Base-by-base conservation (phyloP, 2,113 vertebrate genomes). In the Pterophyllum scalare region DNA sequence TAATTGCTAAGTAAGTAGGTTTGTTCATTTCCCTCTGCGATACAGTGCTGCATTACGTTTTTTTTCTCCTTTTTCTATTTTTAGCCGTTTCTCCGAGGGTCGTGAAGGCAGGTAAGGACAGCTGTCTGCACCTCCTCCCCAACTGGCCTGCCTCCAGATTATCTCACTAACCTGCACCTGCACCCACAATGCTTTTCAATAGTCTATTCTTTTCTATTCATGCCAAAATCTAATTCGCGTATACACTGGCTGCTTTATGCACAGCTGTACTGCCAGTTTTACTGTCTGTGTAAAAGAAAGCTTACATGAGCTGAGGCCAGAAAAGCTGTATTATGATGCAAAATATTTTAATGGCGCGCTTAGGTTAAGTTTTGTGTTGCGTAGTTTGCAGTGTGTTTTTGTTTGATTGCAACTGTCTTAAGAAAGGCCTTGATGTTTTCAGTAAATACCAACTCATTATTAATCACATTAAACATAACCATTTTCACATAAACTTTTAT, bases 141-240 rank as follows among this genome's bases (percentile, higher is more conserved):
- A 59, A 72, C 82, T 90, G 92, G 89, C 90, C 78, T 67, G 43
- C 57, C 72, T 93, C 91, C 93, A 92, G 89, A 90, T 91, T 84
- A 88, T 91, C 82, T 88, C 88, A 35, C 65, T 60, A 90, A 86
- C 82, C 70, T 83, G 91, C 94, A 94, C 92, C 93, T 95, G 91
- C 89, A 92, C 87, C 84, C 84, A 91, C 94, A 93, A 92, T 92
- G 91, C 89, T 83, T 85, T 80, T 90, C 88, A 90, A 87, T 89
- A 31, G 56, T 57, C 91, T 88, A 91, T 94, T 94, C 85, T 93
- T 72, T 83, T 83, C 93, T 82, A 91, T 91, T 94, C 90, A 92
- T 82, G 86, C 77, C 75, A 84, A 85, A 83, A 87, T 89, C 64
- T 52, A 79, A 91, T 93, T 90, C 88, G 83, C 78, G 24, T 46